Conservation (phyloP, 2,797 vertebrate species). For the Siniperca undulata region DNA sequence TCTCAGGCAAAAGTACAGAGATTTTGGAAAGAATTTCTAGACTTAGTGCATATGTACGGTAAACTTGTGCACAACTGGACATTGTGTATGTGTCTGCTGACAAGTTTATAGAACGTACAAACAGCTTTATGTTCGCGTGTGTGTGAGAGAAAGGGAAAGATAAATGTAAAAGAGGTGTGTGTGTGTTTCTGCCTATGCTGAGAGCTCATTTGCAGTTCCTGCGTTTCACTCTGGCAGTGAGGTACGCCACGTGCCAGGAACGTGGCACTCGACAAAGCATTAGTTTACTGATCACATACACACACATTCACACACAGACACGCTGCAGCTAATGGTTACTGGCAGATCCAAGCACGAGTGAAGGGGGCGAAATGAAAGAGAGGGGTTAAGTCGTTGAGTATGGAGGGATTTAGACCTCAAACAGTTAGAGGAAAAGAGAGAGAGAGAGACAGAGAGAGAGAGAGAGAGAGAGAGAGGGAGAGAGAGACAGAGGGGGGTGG, state of each 20-base stretch:
- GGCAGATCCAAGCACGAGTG: constrained; percentile 77
- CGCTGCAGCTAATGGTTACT: constrained; percentile 75
- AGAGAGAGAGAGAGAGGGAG: constrained; percentile 17
- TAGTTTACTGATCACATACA: constrained; percentile 77
- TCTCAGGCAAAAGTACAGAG: too few relatives aligned
- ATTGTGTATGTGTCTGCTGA: neutral
- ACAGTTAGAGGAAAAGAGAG: constrained; percentile 64
- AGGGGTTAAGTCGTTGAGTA: constrained; percentile 86
- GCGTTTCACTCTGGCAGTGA: constrained; percentile 62
- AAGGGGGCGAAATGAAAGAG: constrained; percentile 84
- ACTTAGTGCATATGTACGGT: neutral
- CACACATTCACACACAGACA: constrained; percentile 44
- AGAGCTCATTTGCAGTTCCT: constrained; percentile 80
- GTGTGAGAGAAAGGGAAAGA: constrained; percentile 13
- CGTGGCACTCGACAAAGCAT: constrained; percentile 75
- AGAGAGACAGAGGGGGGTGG: neutral
- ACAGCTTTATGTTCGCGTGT: neutral
- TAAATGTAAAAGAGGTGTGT: constrained; percentile 20
- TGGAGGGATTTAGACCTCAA: constrained; percentile 86
- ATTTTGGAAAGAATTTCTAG: neutral
- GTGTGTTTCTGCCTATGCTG: constrained; percentile 25
- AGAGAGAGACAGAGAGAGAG: constrained; percentile 15
- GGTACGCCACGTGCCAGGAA: constrained; percentile 79
- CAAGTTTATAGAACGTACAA: neutral
- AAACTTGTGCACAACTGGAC: neutral